Conservation (phyloP, 2,113 vertebrate genomes). For the Petromus typicus region DNA sequence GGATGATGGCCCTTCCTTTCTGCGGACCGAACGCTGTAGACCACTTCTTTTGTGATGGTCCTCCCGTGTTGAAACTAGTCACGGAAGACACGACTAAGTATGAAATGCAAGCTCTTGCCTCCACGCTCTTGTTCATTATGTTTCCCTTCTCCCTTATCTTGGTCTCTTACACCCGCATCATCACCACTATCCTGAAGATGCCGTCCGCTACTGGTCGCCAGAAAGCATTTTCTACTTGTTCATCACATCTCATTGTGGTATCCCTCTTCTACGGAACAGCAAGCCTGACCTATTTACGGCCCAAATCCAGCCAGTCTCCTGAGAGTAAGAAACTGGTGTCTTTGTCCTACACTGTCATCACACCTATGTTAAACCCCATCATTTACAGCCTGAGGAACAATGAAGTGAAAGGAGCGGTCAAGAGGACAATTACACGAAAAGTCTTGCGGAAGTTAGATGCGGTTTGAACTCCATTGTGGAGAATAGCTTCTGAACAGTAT, state of each 20-base stretch:
- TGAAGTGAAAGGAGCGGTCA: constrained; percentile 57
- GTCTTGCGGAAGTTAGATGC: constrained; percentile 43
- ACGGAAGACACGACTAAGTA: constrained; percentile 65
- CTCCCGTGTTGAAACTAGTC: constrained; percentile 70
- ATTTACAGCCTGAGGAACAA: constrained; percentile 73
- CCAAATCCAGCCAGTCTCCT: constrained; percentile 59
- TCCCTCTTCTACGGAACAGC: constrained; percentile 69
- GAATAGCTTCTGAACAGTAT: background rate
- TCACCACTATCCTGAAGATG: constrained; percentile 71
- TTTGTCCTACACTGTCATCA: constrained; percentile 76
- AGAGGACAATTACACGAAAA: background rate
- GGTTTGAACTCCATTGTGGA: background rate
- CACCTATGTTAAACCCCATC: constrained; percentile 71
- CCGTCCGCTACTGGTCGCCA: constrained; percentile 49
- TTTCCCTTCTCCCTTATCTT: constrained; percentile 77
- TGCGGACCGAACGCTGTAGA: constrained; percentile 67
- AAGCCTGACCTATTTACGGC: constrained; percentile 60
- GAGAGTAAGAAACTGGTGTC: constrained; percentile 73
- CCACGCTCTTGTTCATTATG: constrained; percentile 71
- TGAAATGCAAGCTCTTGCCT: constrained; percentile 63
- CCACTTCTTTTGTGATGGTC: constrained; percentile 76
- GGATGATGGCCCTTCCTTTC: constrained; percentile 73
- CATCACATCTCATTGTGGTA: constrained; percentile 71
- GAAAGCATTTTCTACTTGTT: constrained; percentile 73
- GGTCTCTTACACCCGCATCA: constrained; percentile 68